Evolutionary conservation across 2,797 vertebrate genomes (phyloP).

Genomic region (Aulostomus chinensis): DNA sequence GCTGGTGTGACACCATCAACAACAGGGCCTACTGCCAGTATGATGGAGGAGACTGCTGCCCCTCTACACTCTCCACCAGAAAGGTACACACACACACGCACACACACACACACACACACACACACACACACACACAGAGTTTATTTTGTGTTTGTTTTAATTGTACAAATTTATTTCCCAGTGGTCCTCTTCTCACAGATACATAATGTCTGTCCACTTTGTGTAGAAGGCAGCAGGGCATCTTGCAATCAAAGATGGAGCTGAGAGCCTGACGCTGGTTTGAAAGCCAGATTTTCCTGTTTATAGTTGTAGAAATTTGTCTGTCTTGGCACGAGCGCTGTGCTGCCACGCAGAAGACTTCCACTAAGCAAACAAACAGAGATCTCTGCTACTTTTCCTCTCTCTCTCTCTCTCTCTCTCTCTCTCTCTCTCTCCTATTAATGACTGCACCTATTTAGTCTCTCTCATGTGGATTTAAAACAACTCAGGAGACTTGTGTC

Average conservation of each 20-base stretch:
- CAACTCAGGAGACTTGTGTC: constrained; percentile 57
- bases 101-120: no score
- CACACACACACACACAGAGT: no score
- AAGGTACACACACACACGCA: constrained; percentile 87
- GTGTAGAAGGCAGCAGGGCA: no score
- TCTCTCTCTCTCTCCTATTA: constrained; percentile 51
- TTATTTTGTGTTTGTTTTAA: no score
- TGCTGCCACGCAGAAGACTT: constrained; percentile 56
- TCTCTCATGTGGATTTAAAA: constrained; percentile 58
- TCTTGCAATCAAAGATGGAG: no score
- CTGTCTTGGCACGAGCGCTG: constrained; percentile 43
- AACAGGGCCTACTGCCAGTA: constrained; percentile 97
- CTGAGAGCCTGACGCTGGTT: constrained; percentile 24
- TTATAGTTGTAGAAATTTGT: constrained; percentile 62
- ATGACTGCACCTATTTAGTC: constrained; percentile 53
- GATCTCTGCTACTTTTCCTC: constrained; percentile 56
- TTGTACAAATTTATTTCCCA: no score
- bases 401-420: no score
- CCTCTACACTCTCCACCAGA: constrained; percentile 93
- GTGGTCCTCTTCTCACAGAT: no score
- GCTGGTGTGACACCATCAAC: constrained; percentile 98
- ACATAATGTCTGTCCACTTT: no score
- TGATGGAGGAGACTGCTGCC: constrained; percentile 97
- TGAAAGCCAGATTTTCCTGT: constrained; percentile 53
- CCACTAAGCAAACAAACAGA: constrained; percentile 67